phyloP scores from a whole-genome alignment of 2,797 vertebrate genomes.

The Rhynchotus rufescens region DNA sequence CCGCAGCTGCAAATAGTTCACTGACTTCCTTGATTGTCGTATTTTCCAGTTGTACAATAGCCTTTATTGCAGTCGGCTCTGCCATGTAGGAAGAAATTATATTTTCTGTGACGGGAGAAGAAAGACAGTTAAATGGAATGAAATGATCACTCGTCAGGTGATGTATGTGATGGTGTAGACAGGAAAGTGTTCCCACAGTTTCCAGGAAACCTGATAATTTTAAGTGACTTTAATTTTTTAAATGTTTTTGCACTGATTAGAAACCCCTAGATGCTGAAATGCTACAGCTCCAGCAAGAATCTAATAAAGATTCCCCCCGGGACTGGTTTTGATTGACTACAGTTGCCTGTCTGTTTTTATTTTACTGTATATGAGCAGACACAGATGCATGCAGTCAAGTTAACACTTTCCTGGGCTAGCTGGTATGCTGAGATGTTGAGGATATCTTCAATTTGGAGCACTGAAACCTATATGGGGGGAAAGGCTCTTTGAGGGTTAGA shows the following conservation, averaged over 20 bases:
- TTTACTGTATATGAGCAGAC: slow-evolving; percentile 34
- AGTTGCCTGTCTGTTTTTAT: slow-evolving; percentile 52
- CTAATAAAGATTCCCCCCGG: slow-evolving; percentile 53
- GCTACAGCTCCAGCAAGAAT: neutral
- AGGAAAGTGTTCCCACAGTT: neutral
- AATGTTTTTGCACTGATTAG: slow-evolving; percentile 51
- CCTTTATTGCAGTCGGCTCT: slow-evolving; percentile 32
- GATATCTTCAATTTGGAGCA: neutral
- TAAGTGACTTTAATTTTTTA: slow-evolving; percentile 40
- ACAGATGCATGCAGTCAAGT: neutral
- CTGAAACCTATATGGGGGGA: neutral
- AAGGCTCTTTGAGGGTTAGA: neutral
- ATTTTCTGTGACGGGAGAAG: neutral
- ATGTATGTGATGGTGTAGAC: neutral
- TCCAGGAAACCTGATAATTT: slow-evolving; percentile 32
- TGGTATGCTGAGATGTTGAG: neutral
- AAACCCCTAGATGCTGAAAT: slow-evolving; percentile 47
- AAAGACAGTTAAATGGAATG: neutral
- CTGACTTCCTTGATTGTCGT: slow-evolving; percentile 11
- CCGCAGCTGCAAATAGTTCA: neutral
- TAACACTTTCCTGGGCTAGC: slow-evolving; percentile 22
- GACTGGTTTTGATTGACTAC: slow-evolving; percentile 54
- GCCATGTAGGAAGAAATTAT: neutral
- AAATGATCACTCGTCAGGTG: neutral
- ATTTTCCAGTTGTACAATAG: slow-evolving; percentile 11